Conservation (phyloP, 2,113 vertebrate genomes). For the Cyprinodon tularosa region DNA sequence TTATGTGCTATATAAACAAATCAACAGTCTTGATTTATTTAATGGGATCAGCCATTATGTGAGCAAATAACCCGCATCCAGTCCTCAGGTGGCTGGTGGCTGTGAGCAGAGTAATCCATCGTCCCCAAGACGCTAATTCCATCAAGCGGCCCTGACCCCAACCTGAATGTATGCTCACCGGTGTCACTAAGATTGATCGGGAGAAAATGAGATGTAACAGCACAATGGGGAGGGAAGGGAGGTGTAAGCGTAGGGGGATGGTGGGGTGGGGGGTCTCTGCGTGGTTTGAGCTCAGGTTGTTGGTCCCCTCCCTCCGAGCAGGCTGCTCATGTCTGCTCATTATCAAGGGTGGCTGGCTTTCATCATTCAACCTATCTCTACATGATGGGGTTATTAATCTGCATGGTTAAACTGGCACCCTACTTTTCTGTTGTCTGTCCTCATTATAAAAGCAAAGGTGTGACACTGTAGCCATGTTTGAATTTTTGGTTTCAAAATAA, state of each 20-base stretch:
- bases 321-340: constrained; percentile 45
- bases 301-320: constrained; percentile 22
- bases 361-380: constrained; percentile 28
- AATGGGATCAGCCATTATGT: constrained; percentile 14
- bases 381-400: constrained; percentile 61
- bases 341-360: constrained; percentile 52
- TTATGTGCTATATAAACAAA: constrained; percentile 8
- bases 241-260: constrained; percentile 3
- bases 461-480: background rate
- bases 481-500: too few species aligned
- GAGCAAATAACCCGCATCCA: constrained; percentile 33
- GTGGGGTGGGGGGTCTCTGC: background rate
- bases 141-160: constrained; percentile 52
- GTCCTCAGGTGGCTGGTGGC: constrained; percentile 13
- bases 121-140: constrained; percentile 59
- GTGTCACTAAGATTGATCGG: constrained; percentile 60
- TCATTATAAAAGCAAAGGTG: background rate
- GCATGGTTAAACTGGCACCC: constrained; percentile 1
- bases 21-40: constrained; percentile 26
- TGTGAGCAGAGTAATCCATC: constrained; percentile 53
- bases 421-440: constrained; percentile 6
- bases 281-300: constrained; percentile 23
- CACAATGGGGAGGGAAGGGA: constrained; percentile 18
- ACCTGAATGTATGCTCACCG: constrained; percentile 50
- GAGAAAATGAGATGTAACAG: constrained; percentile 58